Percentiles rank a stretch among this genome's conserved stretches.
These are phyloP conservation scores for Neoseiulus cucumeris DNA, from an alignment of 1,140 invertebrate genomes.

Conservation along the genomic window DNA sequence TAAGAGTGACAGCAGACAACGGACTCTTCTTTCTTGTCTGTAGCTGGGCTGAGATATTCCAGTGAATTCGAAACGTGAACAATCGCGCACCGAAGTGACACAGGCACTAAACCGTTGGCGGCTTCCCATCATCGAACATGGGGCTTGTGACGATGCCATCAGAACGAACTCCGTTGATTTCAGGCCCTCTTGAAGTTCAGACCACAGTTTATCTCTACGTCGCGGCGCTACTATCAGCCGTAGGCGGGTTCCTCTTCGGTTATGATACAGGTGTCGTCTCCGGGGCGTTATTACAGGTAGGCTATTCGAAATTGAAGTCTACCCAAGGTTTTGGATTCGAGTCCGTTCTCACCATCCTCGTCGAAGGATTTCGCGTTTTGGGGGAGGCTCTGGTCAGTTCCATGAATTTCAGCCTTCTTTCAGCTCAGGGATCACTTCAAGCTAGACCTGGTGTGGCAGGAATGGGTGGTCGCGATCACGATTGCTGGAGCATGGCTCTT, in stretches of 20 bases:
- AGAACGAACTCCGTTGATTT: neutral
- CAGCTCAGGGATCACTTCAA: constrained; percentile 27
- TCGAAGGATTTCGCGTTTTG: too few species aligned
- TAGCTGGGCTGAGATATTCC: too few species aligned
- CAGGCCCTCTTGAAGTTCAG: neutral
- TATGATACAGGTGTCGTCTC: constrained; percentile 46
- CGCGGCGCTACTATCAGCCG: constrained; percentile 32
- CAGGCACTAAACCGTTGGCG: too few species aligned
- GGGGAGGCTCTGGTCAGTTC: neutral
- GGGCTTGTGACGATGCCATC: neutral
- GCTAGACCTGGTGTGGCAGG: constrained; percentile 34
- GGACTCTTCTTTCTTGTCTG: too few species aligned
- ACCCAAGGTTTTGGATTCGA: constrained; percentile 15
- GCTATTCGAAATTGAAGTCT: constrained; percentile 14
- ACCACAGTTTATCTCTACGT: constrained; percentile 27
- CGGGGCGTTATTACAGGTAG: constrained; percentile 37
- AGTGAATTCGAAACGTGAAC: too few species aligned
- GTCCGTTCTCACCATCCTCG: constrained; percentile 12
- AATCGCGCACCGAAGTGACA: too few species aligned
- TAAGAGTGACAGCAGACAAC: too few species aligned
- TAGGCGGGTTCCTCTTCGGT: constrained; percentile 44
- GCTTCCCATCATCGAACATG: too few species aligned
- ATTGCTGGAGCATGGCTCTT: constrained; percentile 33
- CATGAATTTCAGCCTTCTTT: too few species aligned
- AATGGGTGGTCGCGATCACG: constrained; percentile 33